Evolutionary conservation across 2,797 vertebrate genomes (phyloP).

Genomic region (Florisuga fusca): DNA sequence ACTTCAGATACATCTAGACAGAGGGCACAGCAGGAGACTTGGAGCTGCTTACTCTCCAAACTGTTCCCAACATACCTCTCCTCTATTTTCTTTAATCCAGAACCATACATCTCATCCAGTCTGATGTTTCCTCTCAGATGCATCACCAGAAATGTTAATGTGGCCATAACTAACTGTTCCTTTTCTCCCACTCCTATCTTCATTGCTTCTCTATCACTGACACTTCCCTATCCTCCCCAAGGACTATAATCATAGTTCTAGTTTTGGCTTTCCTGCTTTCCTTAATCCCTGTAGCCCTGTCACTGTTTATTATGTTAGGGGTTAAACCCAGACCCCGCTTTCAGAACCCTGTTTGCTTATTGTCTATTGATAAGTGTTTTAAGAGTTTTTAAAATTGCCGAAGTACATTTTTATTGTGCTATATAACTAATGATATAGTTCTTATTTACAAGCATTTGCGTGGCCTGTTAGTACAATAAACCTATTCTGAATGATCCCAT

Average conservation of each 20-base stretch:
- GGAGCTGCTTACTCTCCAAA: not conserved
- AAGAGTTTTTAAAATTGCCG: conserved; percentile 25
- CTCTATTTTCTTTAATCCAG: not conserved
- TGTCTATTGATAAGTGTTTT: conserved; percentile 35
- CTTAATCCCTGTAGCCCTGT: not conserved
- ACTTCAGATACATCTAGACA: not conserved
- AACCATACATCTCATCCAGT: not conserved
- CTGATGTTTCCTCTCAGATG: not conserved
- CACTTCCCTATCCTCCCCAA: not conserved
- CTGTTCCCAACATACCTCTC: not conserved
- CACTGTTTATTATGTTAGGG: not conserved
- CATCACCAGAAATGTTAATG: not conserved
- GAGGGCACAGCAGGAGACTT: not conserved
- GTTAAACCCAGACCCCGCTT: not conserved
- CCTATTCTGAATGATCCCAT: not conserved
- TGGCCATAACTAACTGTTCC: not conserved
- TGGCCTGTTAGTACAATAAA: conserved; percentile 13
- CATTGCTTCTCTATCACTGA: not conserved
- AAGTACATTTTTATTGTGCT: conserved; percentile 37
- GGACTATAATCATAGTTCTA: not conserved
- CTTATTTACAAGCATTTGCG: conserved; percentile 3
- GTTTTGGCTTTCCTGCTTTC: not conserved
- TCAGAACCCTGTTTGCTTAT: not conserved
- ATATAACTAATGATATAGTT: not conserved
- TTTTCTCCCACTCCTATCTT: not conserved